Evolutionary conservation across 2,888 invertebrate species (phyloP), one percentile per base, ranked within the genome.

Genomic region (Cybosia mesomella): DNA sequence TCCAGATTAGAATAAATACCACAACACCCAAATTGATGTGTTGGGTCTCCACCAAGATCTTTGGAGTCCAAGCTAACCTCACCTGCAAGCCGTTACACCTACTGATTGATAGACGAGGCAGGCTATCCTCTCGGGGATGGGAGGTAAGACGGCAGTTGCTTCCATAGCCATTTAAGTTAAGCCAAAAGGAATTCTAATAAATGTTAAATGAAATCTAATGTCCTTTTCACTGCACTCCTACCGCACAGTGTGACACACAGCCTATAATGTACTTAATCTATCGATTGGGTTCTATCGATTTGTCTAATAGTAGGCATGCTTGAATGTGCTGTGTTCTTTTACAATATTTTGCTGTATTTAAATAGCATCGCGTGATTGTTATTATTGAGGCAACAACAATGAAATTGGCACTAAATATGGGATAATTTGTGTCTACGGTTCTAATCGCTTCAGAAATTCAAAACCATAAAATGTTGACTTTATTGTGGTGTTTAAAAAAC

Each of bases 281-380:
- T 49, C n/a, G n/a, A n/a, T n/a, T n/a, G 49, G n/a, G 18, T 0
- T 49, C 49, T 49, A 49, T 49, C 49, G n/a, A 49, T 49, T n/a
- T 18, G 49, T 18, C n/a, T n/a, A 49, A 49, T n/a, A 49, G n/a
- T 7, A 43, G 39, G 7, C 43, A 43, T 18, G 18, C 15, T 18
- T 43, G 18, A 43, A 61, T 22, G 34, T 9, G 54, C 32, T 24
- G 15, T 61, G 22, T n/a, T 9, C 24, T 39, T 10, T 24, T 55
- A 39, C 10, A 18, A 66, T 65, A 76, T 79, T 71, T 80, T 66
- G 64, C n/a, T n/a, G 68, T 66, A 70, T 74, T 67, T 68, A 68
- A 70, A 74, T 28, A 71, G 49, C 60, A 49, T 64, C 58, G 67
- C 62, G 74, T 67, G 65, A 70, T 70, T 62, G 66, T 64, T 67